Base-by-base conservation (phyloP, 1,140 invertebrate genomes). In the Bombyx mandarina region DNA sequence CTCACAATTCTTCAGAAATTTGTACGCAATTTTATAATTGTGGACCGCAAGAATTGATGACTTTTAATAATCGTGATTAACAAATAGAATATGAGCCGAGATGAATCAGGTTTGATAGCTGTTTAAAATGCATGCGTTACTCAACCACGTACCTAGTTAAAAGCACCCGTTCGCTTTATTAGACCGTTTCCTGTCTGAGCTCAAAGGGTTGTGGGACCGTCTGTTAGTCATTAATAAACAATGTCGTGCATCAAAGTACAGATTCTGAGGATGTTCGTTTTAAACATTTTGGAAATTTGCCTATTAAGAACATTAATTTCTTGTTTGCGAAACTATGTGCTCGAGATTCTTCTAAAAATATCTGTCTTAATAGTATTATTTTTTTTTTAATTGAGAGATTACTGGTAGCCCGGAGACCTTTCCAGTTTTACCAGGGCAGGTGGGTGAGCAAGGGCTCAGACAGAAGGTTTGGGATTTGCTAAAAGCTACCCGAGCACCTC, bases 151-250 rank as follows among this genome's bases (percentile, higher is more conserved):
- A 18, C 12, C 12, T 18, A 35, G 26, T 35, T 60, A 57, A 65
- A 57, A 57, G 51, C 59, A 50, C 54, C 56, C 54, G 54, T 45
- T 52, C 54, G 62, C 66, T 76, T 76, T 77, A 73, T 75, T 67
- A 61, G 52, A 60, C 54, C 58, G 62, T 73, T 63, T 67, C 66
- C 69, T 65, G 66, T 60, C 52, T 47, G 51, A 60, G 65, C 62
- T 76, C 67, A 75, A 72, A 78, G 68, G 56, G 57, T 51, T 54
- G 43, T 54, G 45, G 48, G 58, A 52, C 7, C 61, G 22, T 65
- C 62, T 65, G 65, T 65, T 65, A 42, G 52, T 63, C 68, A 71
- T 79, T 72, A 73, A 75, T 74, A 76, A 73, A 71, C 73, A 75
- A 70, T 70, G 65, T 67, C 48, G 57, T 69, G 64, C 69, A 77